Evolutionary conservation across 2,888 invertebrate genomes (phyloP).

Genomic region (Vandiemenella viatica): DNA sequence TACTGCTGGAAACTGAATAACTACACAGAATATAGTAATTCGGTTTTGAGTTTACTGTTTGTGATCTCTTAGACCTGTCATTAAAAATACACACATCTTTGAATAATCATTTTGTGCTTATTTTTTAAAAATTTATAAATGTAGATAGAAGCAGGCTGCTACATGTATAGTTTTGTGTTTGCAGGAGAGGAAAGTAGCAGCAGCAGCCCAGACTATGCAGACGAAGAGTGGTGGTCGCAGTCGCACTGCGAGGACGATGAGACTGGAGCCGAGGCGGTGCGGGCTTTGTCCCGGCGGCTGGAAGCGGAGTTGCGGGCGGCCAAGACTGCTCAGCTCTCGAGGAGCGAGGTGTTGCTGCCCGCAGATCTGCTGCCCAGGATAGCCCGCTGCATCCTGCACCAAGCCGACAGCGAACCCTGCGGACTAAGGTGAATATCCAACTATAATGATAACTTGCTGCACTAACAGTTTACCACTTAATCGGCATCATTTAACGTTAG

Average conservation of each 20-base stretch:
- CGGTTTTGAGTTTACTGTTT: no score
- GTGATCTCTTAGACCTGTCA: no score
- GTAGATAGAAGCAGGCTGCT: no score
- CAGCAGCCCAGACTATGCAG: not conserved
- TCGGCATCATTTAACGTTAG: no score
- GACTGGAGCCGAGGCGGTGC: slow-evolving; percentile 20
- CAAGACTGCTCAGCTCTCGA: slow-evolving; percentile 55
- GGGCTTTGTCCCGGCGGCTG: slow-evolving; percentile 56
- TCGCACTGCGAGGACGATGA: not conserved
- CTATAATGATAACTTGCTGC: no score
- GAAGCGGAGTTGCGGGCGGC: slow-evolving; percentile 67
- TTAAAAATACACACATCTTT: no score
- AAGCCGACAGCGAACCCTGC: slow-evolving; percentile 81
- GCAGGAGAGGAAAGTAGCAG: not conserved
- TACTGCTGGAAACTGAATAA: no score
- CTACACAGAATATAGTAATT: no score
- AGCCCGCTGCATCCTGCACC: slow-evolving; percentile 59
- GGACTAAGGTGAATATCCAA: slow-evolving; percentile 62
- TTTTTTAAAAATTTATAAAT: no score
- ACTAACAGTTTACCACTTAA: no score
- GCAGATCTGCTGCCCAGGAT: slow-evolving; percentile 65
- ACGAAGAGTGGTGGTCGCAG: not conserved
- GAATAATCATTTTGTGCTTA: no score
- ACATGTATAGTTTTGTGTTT: no score
- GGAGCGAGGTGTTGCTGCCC: slow-evolving; percentile 72